Base-by-base conservation (phyloP, 2,888 invertebrate species). In the Neocrepidodera transversa region DNA sequence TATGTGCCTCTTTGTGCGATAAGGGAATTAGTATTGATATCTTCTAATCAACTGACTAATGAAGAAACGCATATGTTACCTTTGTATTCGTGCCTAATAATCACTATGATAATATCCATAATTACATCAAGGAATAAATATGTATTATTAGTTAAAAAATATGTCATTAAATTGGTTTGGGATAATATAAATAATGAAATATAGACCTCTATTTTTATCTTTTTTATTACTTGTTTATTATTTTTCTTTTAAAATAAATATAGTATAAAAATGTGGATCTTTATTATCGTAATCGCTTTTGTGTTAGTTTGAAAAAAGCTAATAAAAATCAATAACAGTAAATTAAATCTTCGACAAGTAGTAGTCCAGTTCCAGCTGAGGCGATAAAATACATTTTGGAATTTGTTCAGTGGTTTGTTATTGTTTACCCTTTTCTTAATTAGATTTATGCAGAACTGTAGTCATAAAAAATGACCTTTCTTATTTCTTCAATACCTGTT, bases 1-100 rank as follows among this genome's bases (percentile, higher is more conserved):
- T 79, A 79, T 79, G 79, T 77, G 79, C 73, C 74, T 75, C 75
- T 74, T 72, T 66, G 68, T 69, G 72, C 77, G 78, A 79, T 79
- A 79, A 78, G 78, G 74, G 74, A 77, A 79, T 79, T 77, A 74
- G 72, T 78, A 79, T 78, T 77, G 78, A 79, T 79, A 79, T 74
- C 73, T 71, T 70, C 75, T 76, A 78, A 78, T 79, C 77, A 78
- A 78, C 77, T 78, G 65, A 68, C 75, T 78, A 79, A 79, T 79
- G 77, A 79, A 79, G 79, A 79, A 79, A 76, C 70, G 71, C 79
- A 78, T 78, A 77, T 79, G 79, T 73, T 71, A 69, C 71, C 52
- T 65, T n/a, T 66, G 64, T 65, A 70, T 71, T 69, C 67, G 66
- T 66, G 66, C 68, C 66, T 69, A 71, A 70, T 70, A 50, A 60